A percentile compares a stretch with the other conserved stretches of the same genome.
Evolutionary conservation across 2,888 invertebrate species (phyloP).

Genomic region (Polyommatus icarus): DNA sequence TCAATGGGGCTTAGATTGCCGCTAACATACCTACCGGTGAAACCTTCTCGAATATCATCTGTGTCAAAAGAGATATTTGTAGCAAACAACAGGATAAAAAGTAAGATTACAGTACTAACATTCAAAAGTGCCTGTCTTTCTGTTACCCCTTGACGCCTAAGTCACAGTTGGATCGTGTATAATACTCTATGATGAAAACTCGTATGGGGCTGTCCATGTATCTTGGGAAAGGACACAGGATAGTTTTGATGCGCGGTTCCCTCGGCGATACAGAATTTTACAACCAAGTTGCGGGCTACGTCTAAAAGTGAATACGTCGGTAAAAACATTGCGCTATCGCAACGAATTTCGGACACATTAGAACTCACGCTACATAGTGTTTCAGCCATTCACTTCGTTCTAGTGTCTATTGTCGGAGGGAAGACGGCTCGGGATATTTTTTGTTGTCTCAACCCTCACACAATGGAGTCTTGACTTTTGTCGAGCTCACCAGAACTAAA

Average conservation of each 20-base stretch:
- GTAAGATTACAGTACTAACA: no score
- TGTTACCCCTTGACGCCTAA: no score
- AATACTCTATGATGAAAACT: no score
- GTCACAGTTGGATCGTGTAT: no score
- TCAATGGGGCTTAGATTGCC: constrained; percentile 18
- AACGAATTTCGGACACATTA: constrained; percentile 30
- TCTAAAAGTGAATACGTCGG: background rate
- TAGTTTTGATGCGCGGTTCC: no score
- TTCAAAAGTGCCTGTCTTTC: no score
- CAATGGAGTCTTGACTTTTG: constrained; percentile 33
- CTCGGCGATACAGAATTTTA: background rate
- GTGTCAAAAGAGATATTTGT: background rate
- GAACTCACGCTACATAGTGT: constrained; percentile 18
- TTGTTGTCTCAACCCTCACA: constrained; percentile 31
- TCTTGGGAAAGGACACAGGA: no score
- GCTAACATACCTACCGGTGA: background rate
- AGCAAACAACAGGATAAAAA: background rate
- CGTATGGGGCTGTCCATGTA: no score
- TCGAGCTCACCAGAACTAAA: constrained; percentile 28
- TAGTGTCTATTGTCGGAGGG: constrained; percentile 23
- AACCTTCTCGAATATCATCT: background rate
- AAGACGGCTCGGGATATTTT: constrained; percentile 31
- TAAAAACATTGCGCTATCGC: background rate
- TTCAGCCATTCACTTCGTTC: constrained; percentile 33
- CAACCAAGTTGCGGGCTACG: background rate